Conservation (phyloP, 1,140 invertebrate species). For the Nephila pilipes region DNA sequence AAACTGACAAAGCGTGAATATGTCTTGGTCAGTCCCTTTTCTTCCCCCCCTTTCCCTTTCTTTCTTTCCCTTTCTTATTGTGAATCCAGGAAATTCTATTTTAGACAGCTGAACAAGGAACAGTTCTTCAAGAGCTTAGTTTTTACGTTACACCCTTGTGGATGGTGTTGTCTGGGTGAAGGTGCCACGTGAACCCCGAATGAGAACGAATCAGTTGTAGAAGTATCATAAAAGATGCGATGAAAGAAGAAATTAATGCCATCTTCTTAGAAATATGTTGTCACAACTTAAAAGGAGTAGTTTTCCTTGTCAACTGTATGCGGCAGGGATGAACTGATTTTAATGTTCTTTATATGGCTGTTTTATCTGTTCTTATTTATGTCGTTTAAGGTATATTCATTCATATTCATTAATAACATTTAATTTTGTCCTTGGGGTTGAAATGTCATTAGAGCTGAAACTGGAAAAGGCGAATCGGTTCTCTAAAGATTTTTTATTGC, state of each 20-base stretch:
- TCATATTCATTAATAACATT: neutral
- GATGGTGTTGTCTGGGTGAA: neutral
- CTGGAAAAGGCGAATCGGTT: neutral
- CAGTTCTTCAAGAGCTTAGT: no score
- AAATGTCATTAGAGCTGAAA: neutral
- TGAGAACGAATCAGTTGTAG: slow-evolving; percentile 7
- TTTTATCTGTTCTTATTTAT: neutral
- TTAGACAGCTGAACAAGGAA: no score
- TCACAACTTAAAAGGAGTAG: neutral
- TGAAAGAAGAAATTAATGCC: slow-evolving; percentile 32
- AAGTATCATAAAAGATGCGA: slow-evolving; percentile 22
- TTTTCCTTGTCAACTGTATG: neutral
- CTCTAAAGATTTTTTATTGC: no score
- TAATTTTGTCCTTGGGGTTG: neutral
- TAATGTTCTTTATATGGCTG: neutral
- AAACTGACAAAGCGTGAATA: no score
- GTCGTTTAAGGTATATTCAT: neutral
- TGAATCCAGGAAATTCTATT: no score
- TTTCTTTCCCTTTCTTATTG: no score
- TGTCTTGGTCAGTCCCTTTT: no score
- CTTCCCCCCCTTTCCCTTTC: no score
- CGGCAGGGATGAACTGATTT: neutral
- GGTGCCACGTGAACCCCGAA: neutral
- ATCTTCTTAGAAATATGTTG: neutral
- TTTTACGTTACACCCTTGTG: neutral